Conservation (phyloP, 2,888 invertebrate genomes). For the Ormyrus nitidulus region DNA sequence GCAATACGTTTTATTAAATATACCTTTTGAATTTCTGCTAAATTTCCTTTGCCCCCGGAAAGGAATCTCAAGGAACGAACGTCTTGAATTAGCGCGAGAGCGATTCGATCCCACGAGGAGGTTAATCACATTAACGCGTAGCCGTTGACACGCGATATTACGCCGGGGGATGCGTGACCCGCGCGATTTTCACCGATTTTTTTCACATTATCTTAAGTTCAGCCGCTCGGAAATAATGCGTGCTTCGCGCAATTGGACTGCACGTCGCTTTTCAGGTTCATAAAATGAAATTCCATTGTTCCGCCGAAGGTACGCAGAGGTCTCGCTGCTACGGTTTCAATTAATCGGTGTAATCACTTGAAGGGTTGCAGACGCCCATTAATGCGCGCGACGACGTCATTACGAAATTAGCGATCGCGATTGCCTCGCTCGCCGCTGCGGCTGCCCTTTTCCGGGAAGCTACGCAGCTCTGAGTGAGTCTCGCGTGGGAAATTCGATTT, state of each 20-base stretch:
- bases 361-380: not conserved
- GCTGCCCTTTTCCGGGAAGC: too few relatives aligned
- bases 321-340: not conserved
- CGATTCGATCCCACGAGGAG: conserved; percentile 28
- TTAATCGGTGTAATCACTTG: conserved; percentile 5
- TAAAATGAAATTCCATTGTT: too few relatives aligned
- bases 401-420: conserved; percentile 8
- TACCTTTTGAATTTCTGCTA: not conserved
- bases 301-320: too few relatives aligned
- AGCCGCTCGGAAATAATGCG: conserved; percentile 5
- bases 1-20: too few relatives aligned
- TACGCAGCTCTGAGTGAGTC: too few relatives aligned
- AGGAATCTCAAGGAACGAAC: not conserved
- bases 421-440: too few relatives aligned
- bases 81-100: conserved; percentile 18
- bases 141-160: conserved; percentile 22
- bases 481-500: too few relatives aligned
- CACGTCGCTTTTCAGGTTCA: too few relatives aligned
- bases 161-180: not conserved
- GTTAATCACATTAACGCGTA: conserved; percentile 61
- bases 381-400: too few relatives aligned
- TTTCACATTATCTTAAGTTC: conserved; percentile 3
- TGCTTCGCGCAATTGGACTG: not conserved
- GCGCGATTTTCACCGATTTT: conserved; percentile 2
- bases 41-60: too few relatives aligned